Evolutionary conservation across 2,797 vertebrate species (phyloP), one percentile per base, ranked within the genome.

Genomic region (Lepus townsendii): DNA sequence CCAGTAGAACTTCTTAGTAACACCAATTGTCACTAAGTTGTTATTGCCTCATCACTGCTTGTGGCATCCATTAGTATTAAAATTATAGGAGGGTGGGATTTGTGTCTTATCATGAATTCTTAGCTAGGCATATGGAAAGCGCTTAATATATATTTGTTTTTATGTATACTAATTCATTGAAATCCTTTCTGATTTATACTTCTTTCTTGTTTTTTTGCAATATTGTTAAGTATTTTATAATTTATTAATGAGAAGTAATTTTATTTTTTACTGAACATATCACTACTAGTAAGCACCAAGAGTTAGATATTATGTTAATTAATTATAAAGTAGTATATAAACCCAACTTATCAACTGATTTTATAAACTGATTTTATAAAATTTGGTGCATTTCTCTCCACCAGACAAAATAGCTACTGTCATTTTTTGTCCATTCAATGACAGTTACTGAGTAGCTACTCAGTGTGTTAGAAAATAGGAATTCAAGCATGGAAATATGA

Each of bases 351-450:
- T 2, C 24, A 92, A 5, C 8, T 71, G 20, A 54, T 20, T 85
- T 92, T 60, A 75, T 87, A 69, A 92, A 5, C 8, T 71, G 20
- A 54, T 20, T 85, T 92, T 60, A 75, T 87, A 69, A 68, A 62
- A 17, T 54, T 42, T 73, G 63, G 5, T 83, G 16, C 4, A 79
- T 75, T 95, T 96, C 32, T 69, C 62, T 73, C 22, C 4, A 68
- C 26, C 11, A 88, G 50, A 20, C 79, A 60, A 71, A 85, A 57
- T 5, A 38, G 1, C 35, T 24, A 35, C 20, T 88, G 3, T 69
- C 27, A 24, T 38, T 57, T 82, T 84, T 82, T 82, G 60, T 20
- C 12, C 12, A 60, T 7, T 82, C 57, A 65, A 0, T 82, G 54
- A 73, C 8, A 65, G n/a, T 71, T 91, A 83, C 47, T 16, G 66